A percentile compares a stretch with the other conserved stretches of the same genome.
Evolutionary conservation across 2,888 invertebrate species (phyloP).

Genomic region (Acrobasis consociella): DNA sequence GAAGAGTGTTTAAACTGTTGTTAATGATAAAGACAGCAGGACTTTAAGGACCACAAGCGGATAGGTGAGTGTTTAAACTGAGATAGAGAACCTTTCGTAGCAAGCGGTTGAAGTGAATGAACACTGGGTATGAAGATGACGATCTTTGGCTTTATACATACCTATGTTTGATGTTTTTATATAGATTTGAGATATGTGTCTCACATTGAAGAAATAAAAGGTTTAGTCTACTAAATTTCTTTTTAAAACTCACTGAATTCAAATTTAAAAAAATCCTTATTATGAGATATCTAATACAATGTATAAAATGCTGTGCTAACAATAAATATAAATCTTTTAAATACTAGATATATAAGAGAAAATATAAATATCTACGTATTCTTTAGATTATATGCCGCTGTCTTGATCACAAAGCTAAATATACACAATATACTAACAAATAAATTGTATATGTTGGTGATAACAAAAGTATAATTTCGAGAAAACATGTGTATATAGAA

Average conservation of each 20-base stretch:
- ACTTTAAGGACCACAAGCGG: too few species aligned
- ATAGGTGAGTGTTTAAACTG: not conserved
- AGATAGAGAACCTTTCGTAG: constrained; percentile 40
- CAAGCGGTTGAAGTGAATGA: too few species aligned
- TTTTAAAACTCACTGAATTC: not conserved
- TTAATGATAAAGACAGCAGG: too few species aligned
- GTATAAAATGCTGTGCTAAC: not conserved
- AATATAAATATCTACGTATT: not conserved
- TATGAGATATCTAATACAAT: not conserved
- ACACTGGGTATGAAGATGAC: too few species aligned
- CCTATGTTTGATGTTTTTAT: too few species aligned
- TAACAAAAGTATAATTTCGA: not conserved
- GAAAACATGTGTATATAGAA: too few species aligned
- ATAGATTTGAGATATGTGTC: too few species aligned
- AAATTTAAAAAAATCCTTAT: constrained; percentile 41
- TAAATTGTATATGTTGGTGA: constrained; percentile 5
- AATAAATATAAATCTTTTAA: not conserved
- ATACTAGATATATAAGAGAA: not conserved
- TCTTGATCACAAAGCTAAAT: constrained; percentile 3
- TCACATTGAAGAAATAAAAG: too few species aligned
- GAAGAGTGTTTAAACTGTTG: too few species aligned
- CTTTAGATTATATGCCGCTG: not conserved
- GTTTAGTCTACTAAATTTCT: too few species aligned
- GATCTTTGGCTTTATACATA: too few species aligned
- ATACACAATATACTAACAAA: constrained; percentile 8